A percentile compares a stretch with the other conserved stretches of the same genome.
These are phyloP conservation scores for Salpingus planirostris DNA, from an alignment of 2,888 invertebrate genomes.

Conservation along the genomic window DNA sequence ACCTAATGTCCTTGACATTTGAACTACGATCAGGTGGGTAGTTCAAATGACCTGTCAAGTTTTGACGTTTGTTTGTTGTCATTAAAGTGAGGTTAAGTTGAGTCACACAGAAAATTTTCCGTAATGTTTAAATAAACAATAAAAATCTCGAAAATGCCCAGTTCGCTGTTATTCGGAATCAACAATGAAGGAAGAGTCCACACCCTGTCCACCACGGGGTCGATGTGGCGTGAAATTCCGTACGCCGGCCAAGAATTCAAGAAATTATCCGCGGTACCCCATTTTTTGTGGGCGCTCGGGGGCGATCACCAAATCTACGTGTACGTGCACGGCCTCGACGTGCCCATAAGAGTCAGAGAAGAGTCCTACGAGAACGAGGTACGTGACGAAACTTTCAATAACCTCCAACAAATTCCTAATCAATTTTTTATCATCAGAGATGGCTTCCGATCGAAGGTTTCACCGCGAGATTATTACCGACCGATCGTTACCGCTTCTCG, in stretches of 20 bases:
- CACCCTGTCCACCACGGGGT: conserved; percentile 69
- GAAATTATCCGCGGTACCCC: conserved; percentile 73
- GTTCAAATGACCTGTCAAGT: too few relatives aligned
- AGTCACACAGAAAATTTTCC: too few relatives aligned
- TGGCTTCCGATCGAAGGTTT: conserved; percentile 90
- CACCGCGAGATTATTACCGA: conserved; percentile 71
- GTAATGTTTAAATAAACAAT: too few relatives aligned
- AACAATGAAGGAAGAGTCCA: conserved; percentile 85
- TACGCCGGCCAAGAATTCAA: conserved; percentile 84
- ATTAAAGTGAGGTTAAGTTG: too few relatives aligned
- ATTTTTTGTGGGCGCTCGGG: conserved; percentile 88
- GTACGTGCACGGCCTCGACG: conserved; percentile 80
- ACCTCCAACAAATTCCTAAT: too few relatives aligned
- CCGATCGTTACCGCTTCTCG: conserved; percentile 81
- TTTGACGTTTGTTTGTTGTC: conserved; percentile 40
- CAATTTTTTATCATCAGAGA: too few relatives aligned
- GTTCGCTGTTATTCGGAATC: conserved; percentile 63
- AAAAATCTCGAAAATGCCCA: conserved; percentile 27
- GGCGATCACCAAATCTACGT: conserved; percentile 89
- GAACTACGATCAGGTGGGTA: too few relatives aligned
- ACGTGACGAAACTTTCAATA: conserved; percentile 11
- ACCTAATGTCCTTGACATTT: too few relatives aligned
- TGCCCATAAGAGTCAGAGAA: conserved; percentile 83
- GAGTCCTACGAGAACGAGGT: conserved; percentile 89
- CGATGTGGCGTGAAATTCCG: conserved; percentile 79